phyloP scores from a whole-genome alignment of 2,797 vertebrate genomes.

The Onychomys leucogaster region DNA sequence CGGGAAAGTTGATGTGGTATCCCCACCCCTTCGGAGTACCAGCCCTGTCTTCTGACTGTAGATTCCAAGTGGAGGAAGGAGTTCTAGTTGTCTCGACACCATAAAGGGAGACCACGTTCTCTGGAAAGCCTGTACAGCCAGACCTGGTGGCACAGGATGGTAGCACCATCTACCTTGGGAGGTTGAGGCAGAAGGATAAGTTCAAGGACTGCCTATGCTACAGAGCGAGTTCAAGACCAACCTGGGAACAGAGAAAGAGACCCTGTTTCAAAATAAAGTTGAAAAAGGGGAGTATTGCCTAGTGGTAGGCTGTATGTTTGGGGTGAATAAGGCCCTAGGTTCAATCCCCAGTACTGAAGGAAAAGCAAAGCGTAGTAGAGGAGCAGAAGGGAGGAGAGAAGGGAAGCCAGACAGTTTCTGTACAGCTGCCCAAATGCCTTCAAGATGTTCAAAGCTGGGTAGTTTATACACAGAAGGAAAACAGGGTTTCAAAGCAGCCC shows the following conservation, averaged over 20 bases:
- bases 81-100: slow-evolving; percentile 78
- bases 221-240: not conserved
- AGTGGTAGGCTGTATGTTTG: not conserved
- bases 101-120: slow-evolving; percentile 84
- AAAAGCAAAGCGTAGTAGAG: not conserved
- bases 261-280: not conserved
- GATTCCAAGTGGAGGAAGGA: slow-evolving; percentile 81
- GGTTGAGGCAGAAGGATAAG: not conserved
- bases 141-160: slow-evolving; percentile 64
- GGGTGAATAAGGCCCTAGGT: not conserved
- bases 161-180: not conserved
- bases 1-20: slow-evolving; percentile 96
- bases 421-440: slow-evolving; percentile 63
- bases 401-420: not conserved
- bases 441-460: slow-evolving; percentile 48
- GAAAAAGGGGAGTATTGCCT: not conserved
- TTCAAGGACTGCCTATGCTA: not conserved
- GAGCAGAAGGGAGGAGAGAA: no score
- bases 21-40: slow-evolving; percentile 90
- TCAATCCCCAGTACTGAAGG: not conserved
- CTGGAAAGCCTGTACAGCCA: slow-evolving; percentile 85
- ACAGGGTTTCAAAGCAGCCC: slow-evolving; percentile 68
- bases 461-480: not conserved
- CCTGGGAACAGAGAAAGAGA: not conserved
- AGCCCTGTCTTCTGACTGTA: slow-evolving; percentile 82